phyloP scores from a whole-genome alignment of 2,797 vertebrate genomes.

The Saxicola maurus region DNA sequence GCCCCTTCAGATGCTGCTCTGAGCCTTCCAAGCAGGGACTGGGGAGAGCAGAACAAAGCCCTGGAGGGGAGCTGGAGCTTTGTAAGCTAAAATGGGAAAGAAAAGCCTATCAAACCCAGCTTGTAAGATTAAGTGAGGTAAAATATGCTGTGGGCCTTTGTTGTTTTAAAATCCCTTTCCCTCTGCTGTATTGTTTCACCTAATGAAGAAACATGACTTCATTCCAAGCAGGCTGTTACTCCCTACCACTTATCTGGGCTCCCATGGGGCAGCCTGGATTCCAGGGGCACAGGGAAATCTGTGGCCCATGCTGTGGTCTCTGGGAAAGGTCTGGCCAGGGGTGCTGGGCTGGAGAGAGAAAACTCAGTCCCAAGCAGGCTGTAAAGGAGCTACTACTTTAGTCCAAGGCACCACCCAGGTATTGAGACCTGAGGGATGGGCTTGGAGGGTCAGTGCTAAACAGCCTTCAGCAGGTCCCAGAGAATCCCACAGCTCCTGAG shows the following conservation, averaged over 20 bases:
- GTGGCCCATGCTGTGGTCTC: neutral
- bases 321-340: neutral
- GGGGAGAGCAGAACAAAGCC: neutral
- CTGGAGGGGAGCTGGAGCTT: neutral
- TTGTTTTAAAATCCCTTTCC: neutral
- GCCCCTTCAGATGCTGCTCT: neutral
- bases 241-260: neutral
- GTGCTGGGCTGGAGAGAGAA: neutral
- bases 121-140: conserved; percentile 30
- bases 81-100: neutral
- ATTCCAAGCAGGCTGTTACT: neutral
- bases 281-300: neutral
- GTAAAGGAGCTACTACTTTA: neutral
- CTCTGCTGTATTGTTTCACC: neutral
- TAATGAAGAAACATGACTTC: conserved; percentile 24
- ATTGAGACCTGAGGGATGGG: neutral
- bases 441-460: neutral
- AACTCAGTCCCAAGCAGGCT: neutral
- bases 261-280: neutral
- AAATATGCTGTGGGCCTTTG: neutral
- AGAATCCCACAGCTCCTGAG: neutral
- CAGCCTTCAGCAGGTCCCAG: neutral
- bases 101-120: conserved; percentile 20
- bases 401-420: neutral
- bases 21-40: neutral